These are phyloP conservation scores for Hycleus cichorii DNA, from an alignment of 1,140 invertebrate species.

Conservation along the genomic window DNA sequence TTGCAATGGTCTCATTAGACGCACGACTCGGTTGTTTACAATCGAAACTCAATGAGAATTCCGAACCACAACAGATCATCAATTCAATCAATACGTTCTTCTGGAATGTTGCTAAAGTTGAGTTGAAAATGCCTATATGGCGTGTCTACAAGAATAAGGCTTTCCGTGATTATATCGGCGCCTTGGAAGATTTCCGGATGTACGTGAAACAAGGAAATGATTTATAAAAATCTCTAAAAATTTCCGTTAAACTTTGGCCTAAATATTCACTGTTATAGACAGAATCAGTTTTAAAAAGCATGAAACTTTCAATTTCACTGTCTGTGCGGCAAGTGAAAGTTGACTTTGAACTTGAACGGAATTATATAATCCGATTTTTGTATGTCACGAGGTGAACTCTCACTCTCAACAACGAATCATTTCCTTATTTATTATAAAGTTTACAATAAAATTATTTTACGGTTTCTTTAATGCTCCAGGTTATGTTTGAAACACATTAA, in stretches of 20 bases:
- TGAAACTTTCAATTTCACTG: conserved; percentile 1
- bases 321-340: conserved; percentile 8
- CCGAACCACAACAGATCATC: conserved; percentile 67
- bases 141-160: conserved; percentile 65
- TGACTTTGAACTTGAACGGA: conserved; percentile 14
- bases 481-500: conserved; percentile 44
- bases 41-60: conserved; percentile 46
- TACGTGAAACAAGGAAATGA: conserved; percentile 38
- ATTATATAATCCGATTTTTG: conserved; percentile 3
- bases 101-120: conserved; percentile 67
- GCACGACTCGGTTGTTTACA: conserved; percentile 69
- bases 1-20: conserved; percentile 72
- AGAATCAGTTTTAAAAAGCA: too few relatives aligned
- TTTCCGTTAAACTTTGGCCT: not conserved
- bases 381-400: not conserved
- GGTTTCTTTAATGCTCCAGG: conserved; percentile 16
- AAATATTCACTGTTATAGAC: not conserved
- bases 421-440: too few relatives aligned
- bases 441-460: not conserved
- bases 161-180: conserved; percentile 64
- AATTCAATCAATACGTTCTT: conserved; percentile 73
- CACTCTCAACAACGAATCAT: too few relatives aligned
- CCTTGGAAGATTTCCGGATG: conserved; percentile 64
- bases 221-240: too few relatives aligned
- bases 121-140: conserved; percentile 75